These are phyloP conservation scores for Artemisiospiza belli DNA, from an alignment of 2,113 vertebrate genomes.

Conservation along the genomic window DNA sequence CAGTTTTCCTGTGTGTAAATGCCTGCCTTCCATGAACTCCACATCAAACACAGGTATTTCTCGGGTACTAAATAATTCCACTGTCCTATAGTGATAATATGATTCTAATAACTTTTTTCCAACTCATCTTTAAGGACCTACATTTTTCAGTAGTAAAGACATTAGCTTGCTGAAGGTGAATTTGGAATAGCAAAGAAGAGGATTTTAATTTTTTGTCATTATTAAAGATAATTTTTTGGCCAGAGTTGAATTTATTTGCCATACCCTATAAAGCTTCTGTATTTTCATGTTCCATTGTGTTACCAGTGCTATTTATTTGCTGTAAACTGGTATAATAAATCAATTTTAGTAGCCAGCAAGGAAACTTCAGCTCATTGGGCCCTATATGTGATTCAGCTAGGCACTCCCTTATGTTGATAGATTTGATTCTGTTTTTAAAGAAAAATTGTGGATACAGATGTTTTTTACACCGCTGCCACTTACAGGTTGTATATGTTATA, in stretches of 20 bases:
- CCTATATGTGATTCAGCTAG: not conserved
- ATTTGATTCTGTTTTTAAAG: constrained; percentile 17
- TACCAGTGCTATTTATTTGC: not conserved
- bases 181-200: not conserved
- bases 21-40: not conserved
- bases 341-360: not conserved
- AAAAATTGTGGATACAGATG: not conserved
- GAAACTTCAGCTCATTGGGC: not conserved
- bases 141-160: not conserved
- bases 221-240: not conserved
- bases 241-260: not conserved
- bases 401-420: not conserved
- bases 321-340: not conserved
- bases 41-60: not conserved
- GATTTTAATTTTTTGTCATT: not conserved
- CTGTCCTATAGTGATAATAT: not conserved
- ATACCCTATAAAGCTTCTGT: not conserved
- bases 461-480: not conserved
- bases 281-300: not conserved
- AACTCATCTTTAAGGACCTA: not conserved
- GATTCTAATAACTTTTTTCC: not conserved
- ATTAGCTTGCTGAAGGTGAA: not conserved
- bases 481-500: not conserved
- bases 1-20: not conserved
- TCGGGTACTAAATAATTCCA: not conserved